Evolutionary conservation across 1,140 invertebrate species (phyloP).

Genomic region (Ceratina calcarata): DNA sequence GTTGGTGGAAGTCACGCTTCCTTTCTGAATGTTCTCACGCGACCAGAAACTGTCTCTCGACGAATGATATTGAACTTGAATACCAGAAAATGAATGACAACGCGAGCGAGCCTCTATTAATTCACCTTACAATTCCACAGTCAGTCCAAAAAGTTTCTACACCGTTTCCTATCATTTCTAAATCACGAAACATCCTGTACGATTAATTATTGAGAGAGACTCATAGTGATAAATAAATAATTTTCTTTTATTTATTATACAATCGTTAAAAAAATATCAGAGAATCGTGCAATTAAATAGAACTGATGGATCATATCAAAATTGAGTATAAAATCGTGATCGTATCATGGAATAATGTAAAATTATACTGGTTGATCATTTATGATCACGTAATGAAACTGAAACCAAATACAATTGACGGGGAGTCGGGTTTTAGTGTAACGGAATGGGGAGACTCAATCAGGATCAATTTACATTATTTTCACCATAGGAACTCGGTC

Average conservation of each 20-base stretch:
- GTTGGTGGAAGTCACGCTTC: background rate
- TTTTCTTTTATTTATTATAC: too few relatives aligned
- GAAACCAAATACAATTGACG: background rate
- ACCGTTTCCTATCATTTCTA: too few relatives aligned
- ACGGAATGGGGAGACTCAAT: conserved; percentile 37
- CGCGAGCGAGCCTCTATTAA: too few relatives aligned
- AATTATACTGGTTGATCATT: background rate
- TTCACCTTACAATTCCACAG: too few relatives aligned
- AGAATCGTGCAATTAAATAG: too few relatives aligned
- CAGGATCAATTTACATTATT: conserved; percentile 63
- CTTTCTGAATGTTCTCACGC: background rate
- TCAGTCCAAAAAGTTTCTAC: too few relatives aligned
- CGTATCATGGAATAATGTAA: background rate
- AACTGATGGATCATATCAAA: too few relatives aligned
- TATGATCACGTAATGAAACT: background rate
- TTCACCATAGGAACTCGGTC: conserved; percentile 74
- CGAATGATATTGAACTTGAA: conserved; percentile 29
- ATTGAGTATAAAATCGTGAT: too few relatives aligned
- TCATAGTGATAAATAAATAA: too few relatives aligned
- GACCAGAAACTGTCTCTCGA: background rate
- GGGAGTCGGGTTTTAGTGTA: background rate
- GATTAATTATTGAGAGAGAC: too few relatives aligned
- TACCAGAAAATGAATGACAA: background rate
- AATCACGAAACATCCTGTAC: too few relatives aligned
- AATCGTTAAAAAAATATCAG: too few relatives aligned